A percentile compares a stretch with the other conserved stretches of the same genome.
Evolutionary conservation across 2,888 invertebrate genomes (phyloP).

Genomic region (Ornithoptera priamus): DNA sequence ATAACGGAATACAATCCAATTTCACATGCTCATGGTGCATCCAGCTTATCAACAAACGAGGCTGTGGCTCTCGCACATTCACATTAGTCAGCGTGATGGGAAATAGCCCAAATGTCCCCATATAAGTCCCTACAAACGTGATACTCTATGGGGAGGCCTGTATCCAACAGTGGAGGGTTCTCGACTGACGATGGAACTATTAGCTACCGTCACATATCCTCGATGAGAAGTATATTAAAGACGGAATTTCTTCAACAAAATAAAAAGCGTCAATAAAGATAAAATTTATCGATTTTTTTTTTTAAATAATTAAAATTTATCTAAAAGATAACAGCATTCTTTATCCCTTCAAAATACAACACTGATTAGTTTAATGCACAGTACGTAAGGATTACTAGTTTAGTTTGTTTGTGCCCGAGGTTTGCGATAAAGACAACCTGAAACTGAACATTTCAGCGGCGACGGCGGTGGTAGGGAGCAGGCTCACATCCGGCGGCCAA

Average conservation of each 20-base stretch:
- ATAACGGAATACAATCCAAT: too few species aligned
- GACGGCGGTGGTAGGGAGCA: conserved; percentile 29
- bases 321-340: conserved; percentile 41
- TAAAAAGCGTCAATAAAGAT: conserved; percentile 37
- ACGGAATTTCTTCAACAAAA: conserved; percentile 32
- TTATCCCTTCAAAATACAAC: conserved; percentile 60
- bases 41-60: too few species aligned
- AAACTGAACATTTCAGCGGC: conserved; percentile 24
- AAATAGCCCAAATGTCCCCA: too few species aligned
- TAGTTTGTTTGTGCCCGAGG: conserved; percentile 57
- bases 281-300: conserved; percentile 31
- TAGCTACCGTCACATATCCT: neutral
- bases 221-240: conserved; percentile 5
- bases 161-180: neutral
- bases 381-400: conserved; percentile 61
- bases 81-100: too few species aligned
- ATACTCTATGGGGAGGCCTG: too few species aligned
- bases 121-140: too few species aligned
- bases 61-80: too few species aligned
- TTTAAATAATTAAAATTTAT: conserved; percentile 39
- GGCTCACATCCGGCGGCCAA: conserved; percentile 33
- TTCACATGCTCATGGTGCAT: too few species aligned
- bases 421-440: conserved; percentile 48
- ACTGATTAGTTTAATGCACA: conserved; percentile 65
- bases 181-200: neutral